Conservation (phyloP, 2,888 invertebrate species). For the Resseliella maxima region DNA sequence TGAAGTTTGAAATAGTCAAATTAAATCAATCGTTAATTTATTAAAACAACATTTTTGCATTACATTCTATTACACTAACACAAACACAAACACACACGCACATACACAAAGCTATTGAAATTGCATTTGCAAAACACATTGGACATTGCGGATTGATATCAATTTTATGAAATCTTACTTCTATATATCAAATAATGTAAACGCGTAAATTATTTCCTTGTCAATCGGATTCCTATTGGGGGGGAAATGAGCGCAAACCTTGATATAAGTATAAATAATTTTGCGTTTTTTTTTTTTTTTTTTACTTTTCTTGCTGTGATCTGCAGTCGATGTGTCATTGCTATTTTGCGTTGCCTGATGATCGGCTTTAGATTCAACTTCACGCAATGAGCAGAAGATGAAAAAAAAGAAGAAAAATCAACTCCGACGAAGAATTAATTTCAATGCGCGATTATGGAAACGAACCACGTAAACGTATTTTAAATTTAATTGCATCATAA, state of each 20-base stretch:
- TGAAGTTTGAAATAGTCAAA: constrained; percentile 48
- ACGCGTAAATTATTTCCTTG: constrained; percentile 44
- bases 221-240: constrained; percentile 15
- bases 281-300: neutral
- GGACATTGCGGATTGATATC: neutral
- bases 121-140: too few species aligned
- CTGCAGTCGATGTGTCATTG: neutral
- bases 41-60: neutral
- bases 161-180: neutral
- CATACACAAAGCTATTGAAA: too few species aligned
- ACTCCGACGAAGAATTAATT: constrained; percentile 27
- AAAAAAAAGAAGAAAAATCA: neutral
- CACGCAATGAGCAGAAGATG: neutral
- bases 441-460: constrained; percentile 48
- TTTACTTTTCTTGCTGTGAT: neutral
- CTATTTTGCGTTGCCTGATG: neutral
- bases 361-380: neutral
- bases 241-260: neutral
- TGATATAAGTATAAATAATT: neutral
- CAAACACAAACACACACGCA: too few species aligned
- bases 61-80: too few species aligned
- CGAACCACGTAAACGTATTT: constrained; percentile 51
- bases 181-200: constrained; percentile 6
- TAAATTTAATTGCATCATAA: constrained; percentile 53
- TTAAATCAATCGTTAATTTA: constrained; percentile 37